A percentile compares a stretch with the other conserved stretches of the same genome.
These are phyloP conservation scores for Acronicta alni DNA, from an alignment of 2,888 invertebrate species.

Conservation along the genomic window DNA sequence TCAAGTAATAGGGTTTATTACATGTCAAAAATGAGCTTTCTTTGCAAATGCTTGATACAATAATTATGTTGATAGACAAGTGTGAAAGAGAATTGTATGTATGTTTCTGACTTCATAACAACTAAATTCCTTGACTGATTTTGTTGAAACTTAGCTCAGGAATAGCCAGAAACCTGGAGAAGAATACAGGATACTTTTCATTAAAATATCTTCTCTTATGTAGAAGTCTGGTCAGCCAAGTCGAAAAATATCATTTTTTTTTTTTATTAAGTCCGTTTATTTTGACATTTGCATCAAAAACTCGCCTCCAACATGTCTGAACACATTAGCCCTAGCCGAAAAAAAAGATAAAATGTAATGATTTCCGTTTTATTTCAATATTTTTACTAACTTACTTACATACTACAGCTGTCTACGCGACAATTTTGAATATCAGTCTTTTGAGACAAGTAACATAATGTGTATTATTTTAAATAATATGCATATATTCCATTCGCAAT, in stretches of 20 bases:
- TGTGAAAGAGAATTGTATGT: neutral
- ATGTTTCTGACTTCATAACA: neutral
- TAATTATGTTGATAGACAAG: neutral
- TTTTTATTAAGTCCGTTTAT: too few species aligned
- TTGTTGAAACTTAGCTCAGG: too few species aligned
- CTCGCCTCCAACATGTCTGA: slow-evolving; percentile 86
- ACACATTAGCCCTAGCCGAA: slow-evolving; percentile 86
- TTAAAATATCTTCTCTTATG: neutral
- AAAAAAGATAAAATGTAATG: slow-evolving; percentile 75
- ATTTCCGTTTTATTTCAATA: slow-evolving; percentile 74
- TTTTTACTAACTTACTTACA: slow-evolving; percentile 40
- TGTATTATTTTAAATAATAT: neutral
- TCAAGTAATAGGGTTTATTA: slow-evolving; percentile 69
- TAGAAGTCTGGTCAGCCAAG: too few species aligned
- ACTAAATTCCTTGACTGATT: neutral
- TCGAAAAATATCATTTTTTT: too few species aligned
- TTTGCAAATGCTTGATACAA: slow-evolving; percentile 55
- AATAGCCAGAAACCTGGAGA: too few species aligned
- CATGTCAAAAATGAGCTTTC: slow-evolving; percentile 85
- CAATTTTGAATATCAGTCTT: slow-evolving; percentile 11
- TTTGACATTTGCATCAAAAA: slow-evolving; percentile 68
- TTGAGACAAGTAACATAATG: neutral
- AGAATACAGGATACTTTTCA: neutral
- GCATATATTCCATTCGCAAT: too few species aligned
- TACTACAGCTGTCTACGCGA: slow-evolving; percentile 8